phyloP scores from a whole-genome alignment of 2,888 invertebrate genomes.

The Drosophila birchii region DNA sequence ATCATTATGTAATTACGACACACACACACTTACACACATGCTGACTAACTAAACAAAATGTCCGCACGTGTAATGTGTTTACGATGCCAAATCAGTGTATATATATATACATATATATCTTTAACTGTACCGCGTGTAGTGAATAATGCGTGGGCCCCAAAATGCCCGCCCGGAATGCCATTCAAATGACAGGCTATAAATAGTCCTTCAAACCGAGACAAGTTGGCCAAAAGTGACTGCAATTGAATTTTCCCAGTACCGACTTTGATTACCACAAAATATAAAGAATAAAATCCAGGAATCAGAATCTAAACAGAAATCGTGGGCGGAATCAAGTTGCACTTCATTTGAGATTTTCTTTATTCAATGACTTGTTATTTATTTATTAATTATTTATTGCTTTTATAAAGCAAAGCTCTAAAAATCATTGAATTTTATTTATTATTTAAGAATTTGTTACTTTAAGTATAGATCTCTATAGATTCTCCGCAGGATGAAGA shows the following conservation, averaged over 20 bases:
- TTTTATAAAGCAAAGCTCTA: background rate
- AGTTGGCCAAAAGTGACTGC: slow-evolving; percentile 37
- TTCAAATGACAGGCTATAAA: slow-evolving; percentile 70
- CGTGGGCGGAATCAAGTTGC: background rate
- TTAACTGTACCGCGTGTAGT: slow-evolving; percentile 11
- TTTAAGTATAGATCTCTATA: background rate
- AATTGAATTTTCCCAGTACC: slow-evolving; percentile 29
- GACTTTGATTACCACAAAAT: slow-evolving; percentile 1
- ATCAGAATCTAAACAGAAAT: background rate
- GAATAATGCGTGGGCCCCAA: slow-evolving; percentile 25
- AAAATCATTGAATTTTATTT: background rate
- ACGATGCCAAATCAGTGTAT: slow-evolving; percentile 44
- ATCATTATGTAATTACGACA: slow-evolving; percentile 74
- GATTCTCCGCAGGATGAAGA: background rate
- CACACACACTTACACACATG: slow-evolving; percentile 16
- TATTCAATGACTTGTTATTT: no score
- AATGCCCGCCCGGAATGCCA: slow-evolving; percentile 57
- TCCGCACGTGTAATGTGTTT: slow-evolving; percentile 74
- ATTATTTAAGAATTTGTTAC: background rate
- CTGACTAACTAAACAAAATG: slow-evolving; percentile 53
- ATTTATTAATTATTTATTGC: no score
- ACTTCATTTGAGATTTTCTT: no score
- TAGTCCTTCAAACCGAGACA: slow-evolving; percentile 46
- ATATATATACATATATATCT: background rate
- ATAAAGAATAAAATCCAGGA: background rate